Evolutionary conservation across 2,113 vertebrate species (phyloP), one percentile per base, ranked within the genome.

Genomic region (Delphinus delphis): DNA sequence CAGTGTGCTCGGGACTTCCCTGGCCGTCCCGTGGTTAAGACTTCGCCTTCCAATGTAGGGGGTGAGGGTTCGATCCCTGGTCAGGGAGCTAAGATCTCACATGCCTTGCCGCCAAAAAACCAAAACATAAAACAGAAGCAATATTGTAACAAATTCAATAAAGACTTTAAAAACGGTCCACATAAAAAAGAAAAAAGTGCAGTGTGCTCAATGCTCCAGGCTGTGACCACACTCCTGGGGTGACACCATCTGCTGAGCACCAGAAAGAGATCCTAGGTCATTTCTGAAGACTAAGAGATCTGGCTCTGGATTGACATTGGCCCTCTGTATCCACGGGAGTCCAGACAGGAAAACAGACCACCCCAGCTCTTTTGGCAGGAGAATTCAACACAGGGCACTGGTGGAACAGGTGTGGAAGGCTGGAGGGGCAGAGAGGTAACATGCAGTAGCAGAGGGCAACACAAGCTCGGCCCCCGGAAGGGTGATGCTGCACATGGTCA

Each of bases 181-280:
- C 53, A 17, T 17, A 15, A 6, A 53, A 53, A 17, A 53, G 6
- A 5, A 53, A 31, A 9, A 55, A 18, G 17, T 44, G 28, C 18
- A 0, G 10, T 3, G 13, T 31, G 50, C 44, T 63, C 2, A 0
- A 4, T 14, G 36, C 9, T 44, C 21, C 38, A 26, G 36, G 25
- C 18, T 5, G 76, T 9, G 17, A 12, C 5, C 93, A 13, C 5
- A 2, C 33, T 62, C 33, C n/a, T 25, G 20, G 76, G 41, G 13
- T 25, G 28, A 21, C n/a, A 20, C 11, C 21, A 21, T 20, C 77
- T 71, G 20, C 36, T 25, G 87, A 85, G 62, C 70, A 84, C 87
- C 31, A 41, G 26, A 14, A 84, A 33, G 38, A 63, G 26, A 33
- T 20, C 15, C 15, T 44, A 36, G 36, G 65, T 83, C 58, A 76